Conservation (phyloP, 2,113 vertebrate species). For the Epinephelus fuscoguttatus region DNA sequence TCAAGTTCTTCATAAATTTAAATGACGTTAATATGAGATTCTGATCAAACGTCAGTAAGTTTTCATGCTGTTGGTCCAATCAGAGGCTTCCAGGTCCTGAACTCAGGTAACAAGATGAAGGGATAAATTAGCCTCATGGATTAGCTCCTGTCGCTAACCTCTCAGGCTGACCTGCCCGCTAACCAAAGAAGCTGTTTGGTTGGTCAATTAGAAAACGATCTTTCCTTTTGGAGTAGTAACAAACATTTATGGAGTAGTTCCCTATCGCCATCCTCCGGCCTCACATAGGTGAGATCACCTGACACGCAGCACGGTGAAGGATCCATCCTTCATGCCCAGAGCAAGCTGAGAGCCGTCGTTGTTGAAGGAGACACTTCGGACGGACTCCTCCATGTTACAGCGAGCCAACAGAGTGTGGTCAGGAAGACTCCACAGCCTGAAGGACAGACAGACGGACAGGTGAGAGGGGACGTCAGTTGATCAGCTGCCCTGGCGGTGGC, state of each 20-base stretch:
- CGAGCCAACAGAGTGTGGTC: constrained; percentile 96
- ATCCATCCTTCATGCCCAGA: constrained; percentile 98
- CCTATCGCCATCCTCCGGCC: background rate
- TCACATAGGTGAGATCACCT: constrained; percentile 79
- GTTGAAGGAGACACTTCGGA: constrained; percentile 94
- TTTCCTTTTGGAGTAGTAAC: too few species aligned
- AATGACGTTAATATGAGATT: too few species aligned
- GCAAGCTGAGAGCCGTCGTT: constrained; percentile 95
- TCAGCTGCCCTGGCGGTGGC: background rate
- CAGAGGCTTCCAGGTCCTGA: too few species aligned
- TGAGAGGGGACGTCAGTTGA: background rate
- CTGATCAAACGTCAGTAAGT: too few species aligned
- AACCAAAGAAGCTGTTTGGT: background rate
- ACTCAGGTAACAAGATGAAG: too few species aligned
- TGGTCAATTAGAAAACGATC: too few species aligned
- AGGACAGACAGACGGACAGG: background rate
- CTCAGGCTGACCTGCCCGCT: too few species aligned
- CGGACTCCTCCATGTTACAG: constrained; percentile 97
- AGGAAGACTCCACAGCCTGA: constrained; percentile 94
- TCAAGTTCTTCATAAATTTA: background rate
- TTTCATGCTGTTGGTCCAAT: too few species aligned
- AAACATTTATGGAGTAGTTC: background rate
- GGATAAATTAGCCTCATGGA: too few species aligned
- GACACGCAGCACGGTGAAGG: constrained; percentile 97
- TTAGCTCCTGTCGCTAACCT: too few species aligned